Base-by-base conservation (phyloP, 2,797 vertebrate genomes). In the Sphenopsis melanotis region DNA sequence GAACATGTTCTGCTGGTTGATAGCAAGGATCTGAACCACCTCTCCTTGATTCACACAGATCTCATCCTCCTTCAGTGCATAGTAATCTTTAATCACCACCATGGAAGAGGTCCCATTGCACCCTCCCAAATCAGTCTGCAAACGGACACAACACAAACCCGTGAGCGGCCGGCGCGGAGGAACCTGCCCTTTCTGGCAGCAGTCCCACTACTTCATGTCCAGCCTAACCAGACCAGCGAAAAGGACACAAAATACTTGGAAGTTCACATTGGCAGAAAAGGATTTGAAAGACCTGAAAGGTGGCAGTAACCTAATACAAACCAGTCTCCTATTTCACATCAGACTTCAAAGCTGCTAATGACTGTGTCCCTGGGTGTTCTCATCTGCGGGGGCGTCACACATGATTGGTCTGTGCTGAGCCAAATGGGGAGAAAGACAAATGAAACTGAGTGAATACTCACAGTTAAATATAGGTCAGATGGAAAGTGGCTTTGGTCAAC, bases 1-100 rank as follows among this genome's bases (percentile, higher is more conserved):
- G 98, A 98, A 99, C 99, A 99, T 99, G 97, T 99, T 99, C 98
- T 99, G 99, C 98, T 99, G 99, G 97, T 99, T 99, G 97, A 99
- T 96, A 95, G 99, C 98, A 94, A 99, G 98, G 97, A 99, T 98
- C 95, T 99, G 99, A 79, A 99, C 99, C 52, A 98, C 98, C 97
- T 99, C 99, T 26, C 99, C 99, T 97, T 99, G 99, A 81, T 98
- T 98, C 93, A 99, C 99, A 81, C 98, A 99, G 96, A 99, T 99
- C 97, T 99, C 99, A 30, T 99, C 99, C 98, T 99, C 99, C 93
- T 99, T 99, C 96, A 99, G 98, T 94, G 99, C 99, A 52, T 98
- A 98, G 97, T 99, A 99, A 98, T 99, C 99, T 98, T 99, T 99
- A 96, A 98, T 98, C 92, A 99, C 99, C 74, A 98, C 92, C 99